These are phyloP conservation scores for Mus minutoides DNA, from an alignment of 2,797 vertebrate genomes.

Conservation along the genomic window DNA sequence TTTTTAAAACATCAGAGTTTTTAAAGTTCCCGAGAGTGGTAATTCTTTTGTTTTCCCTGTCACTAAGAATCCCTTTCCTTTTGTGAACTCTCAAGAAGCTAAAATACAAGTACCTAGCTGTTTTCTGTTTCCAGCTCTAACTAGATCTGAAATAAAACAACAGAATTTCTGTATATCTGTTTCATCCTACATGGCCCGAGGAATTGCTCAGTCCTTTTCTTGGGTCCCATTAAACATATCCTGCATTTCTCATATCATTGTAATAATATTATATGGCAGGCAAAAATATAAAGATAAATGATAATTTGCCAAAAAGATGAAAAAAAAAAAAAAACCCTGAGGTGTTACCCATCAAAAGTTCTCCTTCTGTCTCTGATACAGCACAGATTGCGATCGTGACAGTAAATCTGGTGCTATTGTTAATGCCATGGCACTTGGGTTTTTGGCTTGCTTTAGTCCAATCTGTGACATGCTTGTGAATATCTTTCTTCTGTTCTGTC, in stretches of 20 bases:
- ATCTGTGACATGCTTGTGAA: conserved; percentile 95
- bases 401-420: conserved; percentile 95
- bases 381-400: conserved; percentile 95
- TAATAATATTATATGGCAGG: conserved; percentile 92
- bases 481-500: conserved; percentile 93
- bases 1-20: conserved; percentile 79
- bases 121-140: conserved; percentile 59
- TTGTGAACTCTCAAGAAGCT: conserved; percentile 70
- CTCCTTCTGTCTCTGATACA: conserved; percentile 93
- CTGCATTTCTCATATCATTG: conserved; percentile 83
- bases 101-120: conserved; percentile 67
- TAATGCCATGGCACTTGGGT: conserved; percentile 94
- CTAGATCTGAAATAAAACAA: conserved; percentile 75
- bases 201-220: conserved; percentile 84
- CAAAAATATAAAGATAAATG: conserved; percentile 93
- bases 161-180: conserved; percentile 52
- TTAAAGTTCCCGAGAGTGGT: neutral
- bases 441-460: conserved; percentile 94
- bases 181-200: conserved; percentile 58
- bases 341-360: conserved; percentile 94
- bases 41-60: conserved; percentile 71
- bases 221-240: conserved; percentile 84
- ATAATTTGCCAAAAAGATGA: conserved; percentile 93
- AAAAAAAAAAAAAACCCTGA: conserved; percentile 88
- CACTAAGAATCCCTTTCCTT: conserved; percentile 76